Conservation (phyloP, 2,113 vertebrate species). For the Gallinago media region DNA sequence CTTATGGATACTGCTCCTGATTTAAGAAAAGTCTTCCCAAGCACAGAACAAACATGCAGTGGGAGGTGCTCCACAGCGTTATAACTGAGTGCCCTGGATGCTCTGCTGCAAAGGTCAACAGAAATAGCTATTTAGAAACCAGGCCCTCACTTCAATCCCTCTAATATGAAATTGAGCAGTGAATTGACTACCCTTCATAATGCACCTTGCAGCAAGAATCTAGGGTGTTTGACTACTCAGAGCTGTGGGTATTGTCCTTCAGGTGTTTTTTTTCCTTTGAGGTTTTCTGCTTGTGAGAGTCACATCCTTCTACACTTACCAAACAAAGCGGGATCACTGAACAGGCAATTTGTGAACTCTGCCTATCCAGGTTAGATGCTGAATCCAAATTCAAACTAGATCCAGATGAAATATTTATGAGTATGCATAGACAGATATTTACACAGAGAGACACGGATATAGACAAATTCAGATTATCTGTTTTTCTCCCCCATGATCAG, state of each 20-base stretch:
- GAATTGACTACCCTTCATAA: neutral
- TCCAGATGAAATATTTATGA: constrained; percentile 74
- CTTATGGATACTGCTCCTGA: neutral
- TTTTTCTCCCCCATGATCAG: constrained; percentile 57
- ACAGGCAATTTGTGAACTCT: constrained; percentile 65
- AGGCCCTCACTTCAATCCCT: neutral
- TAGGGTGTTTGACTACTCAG: neutral
- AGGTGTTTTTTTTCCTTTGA: neutral
- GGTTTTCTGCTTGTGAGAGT: neutral
- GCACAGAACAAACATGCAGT: neutral
- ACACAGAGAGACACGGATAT: constrained; percentile 55
- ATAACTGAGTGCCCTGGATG: neutral
- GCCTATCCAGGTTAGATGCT: constrained; percentile 42
- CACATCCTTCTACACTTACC: constrained; percentile 15
- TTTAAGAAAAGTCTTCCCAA: neutral
- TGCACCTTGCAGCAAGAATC: neutral
- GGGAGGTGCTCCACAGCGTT: neutral
- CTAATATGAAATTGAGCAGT: neutral
- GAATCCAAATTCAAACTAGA: constrained; percentile 68
- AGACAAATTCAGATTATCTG: constrained; percentile 70
- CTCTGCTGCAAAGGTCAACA: neutral
- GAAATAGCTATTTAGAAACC: constrained; percentile 6
- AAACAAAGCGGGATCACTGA: constrained; percentile 62
- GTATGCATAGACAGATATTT: constrained; percentile 66
- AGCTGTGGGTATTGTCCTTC: neutral